Percentiles rank a stretch among this genome's conserved stretches.
Conservation (phyloP, 2,888 invertebrate genomes). For the Neoitamus cyanurus region DNA sequence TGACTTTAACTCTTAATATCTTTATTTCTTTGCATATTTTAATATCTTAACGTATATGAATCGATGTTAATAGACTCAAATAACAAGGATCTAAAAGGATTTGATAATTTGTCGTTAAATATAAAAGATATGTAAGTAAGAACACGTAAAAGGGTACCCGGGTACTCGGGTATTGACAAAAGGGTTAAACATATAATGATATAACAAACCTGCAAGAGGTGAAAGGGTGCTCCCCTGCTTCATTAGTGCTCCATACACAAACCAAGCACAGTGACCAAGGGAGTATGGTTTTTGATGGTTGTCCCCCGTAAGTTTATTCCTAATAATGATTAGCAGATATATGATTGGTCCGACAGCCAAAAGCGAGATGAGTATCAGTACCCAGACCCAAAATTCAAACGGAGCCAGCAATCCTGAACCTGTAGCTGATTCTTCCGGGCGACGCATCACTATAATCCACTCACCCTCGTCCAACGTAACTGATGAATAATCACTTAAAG, state of each 20-base stretch:
- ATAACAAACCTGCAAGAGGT: constrained; percentile 77
- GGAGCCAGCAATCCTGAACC: constrained; percentile 87
- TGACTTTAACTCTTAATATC: too few species aligned
- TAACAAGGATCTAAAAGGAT: too few species aligned
- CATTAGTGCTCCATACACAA: constrained; percentile 86
- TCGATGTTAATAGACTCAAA: too few species aligned
- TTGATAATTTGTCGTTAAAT: too few species aligned
- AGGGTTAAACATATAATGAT: background rate
- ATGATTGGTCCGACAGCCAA: constrained; percentile 82
- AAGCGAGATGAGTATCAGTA: constrained; percentile 78
- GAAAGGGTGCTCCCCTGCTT: constrained; percentile 86
- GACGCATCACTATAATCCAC: constrained; percentile 82
- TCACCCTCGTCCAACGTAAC: constrained; percentile 77
- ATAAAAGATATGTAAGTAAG: background rate
- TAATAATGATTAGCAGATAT: constrained; percentile 75
- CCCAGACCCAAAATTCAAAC: constrained; percentile 79
- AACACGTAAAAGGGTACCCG: background rate
- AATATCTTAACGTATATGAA: too few species aligned
- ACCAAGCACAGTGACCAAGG: constrained; percentile 83
- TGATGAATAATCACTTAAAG: constrained; percentile 71
- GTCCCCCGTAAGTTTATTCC: constrained; percentile 73
- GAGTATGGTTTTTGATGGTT: constrained; percentile 71
- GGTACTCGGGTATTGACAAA: background rate
- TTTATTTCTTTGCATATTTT: too few species aligned
- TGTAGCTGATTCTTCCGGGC: constrained; percentile 83